Evolutionary conservation across 2,113 vertebrate species (phyloP).

Genomic region (Dendrocopos noguchii): DNA sequence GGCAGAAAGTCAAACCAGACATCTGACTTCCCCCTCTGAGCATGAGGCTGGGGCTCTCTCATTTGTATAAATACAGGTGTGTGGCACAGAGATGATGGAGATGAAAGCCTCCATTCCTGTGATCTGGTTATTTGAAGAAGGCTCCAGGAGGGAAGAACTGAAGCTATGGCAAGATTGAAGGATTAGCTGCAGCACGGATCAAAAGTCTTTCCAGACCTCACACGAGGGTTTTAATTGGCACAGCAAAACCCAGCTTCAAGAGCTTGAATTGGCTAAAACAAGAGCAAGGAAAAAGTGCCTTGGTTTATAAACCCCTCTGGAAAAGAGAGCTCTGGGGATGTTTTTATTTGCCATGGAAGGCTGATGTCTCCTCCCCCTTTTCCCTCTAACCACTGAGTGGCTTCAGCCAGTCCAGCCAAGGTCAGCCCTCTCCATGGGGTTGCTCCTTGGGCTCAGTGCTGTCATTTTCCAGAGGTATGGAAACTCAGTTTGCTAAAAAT

Average conservation of each 20-base stretch:
- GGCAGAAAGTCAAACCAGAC: constrained; percentile 40
- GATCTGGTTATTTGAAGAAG: not conserved
- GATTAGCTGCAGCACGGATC: not conserved
- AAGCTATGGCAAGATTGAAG: not conserved
- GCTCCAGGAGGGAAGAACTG: not conserved
- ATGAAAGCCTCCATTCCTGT: not conserved
- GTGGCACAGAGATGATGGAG: not conserved
- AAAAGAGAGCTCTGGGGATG: not conserved
- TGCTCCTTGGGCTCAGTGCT: not conserved
- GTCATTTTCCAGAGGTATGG: not conserved
- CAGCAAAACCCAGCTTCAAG: not conserved
- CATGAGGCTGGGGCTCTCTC: not conserved
- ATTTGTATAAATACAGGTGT: not conserved
- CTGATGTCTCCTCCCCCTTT: not conserved
- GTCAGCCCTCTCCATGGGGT: not conserved
- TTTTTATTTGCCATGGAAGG: not conserved
- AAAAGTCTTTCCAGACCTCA: not conserved
- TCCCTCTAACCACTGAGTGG: not conserved
- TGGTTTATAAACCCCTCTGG: not conserved
- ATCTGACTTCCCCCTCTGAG: not conserved
- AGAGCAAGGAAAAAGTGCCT: not conserved
- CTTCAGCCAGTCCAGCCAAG: not conserved
- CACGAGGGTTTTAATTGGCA: not conserved
- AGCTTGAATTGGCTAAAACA: not conserved
- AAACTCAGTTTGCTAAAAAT: constrained; percentile 19